These are phyloP conservation scores for Cabera pusaria DNA, from an alignment of 2,888 invertebrate species.

Conservation along the genomic window DNA sequence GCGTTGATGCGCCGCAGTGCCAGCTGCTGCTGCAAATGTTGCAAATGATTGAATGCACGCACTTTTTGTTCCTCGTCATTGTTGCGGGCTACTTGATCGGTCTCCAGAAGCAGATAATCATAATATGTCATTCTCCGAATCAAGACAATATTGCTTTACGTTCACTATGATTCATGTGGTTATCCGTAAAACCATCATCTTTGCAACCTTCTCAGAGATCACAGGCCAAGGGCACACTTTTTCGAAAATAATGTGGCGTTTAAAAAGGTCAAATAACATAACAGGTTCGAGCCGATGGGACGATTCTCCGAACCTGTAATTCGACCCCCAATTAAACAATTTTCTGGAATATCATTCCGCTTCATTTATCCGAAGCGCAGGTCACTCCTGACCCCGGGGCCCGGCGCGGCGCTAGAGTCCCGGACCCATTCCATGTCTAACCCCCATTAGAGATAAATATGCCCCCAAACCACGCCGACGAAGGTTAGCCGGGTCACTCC, in stretches of 20 bases:
- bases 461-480: constrained; percentile 70
- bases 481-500: constrained; percentile 57
- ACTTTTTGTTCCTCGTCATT: constrained; percentile 10
- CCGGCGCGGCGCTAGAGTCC: constrained; percentile 64
- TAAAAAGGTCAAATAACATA: constrained; percentile 52
- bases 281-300: constrained; percentile 42
- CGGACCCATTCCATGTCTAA: constrained; percentile 67
- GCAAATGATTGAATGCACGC: constrained; percentile 24
- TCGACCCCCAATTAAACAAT: constrained; percentile 79
- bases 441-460: constrained; percentile 79
- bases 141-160: too few species aligned
- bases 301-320: constrained; percentile 67
- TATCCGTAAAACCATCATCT: too few species aligned
- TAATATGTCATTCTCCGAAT: too few species aligned
- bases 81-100: constrained; percentile 9
- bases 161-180: too few species aligned
- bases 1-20: constrained; percentile 30
- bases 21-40: constrained; percentile 19
- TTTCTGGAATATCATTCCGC: constrained; percentile 78
- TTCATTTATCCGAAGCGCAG: constrained; percentile 56
- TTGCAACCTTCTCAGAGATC: constrained; percentile 27
- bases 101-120: constrained; percentile 1
- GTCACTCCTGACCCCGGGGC: constrained; percentile 75
- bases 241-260: constrained; percentile 27
- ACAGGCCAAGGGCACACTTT: constrained; percentile 32